Percentiles rank a stretch among this genome's conserved stretches.
Conservation (phyloP, 2,888 invertebrate species). For the Eretmocerus hayati region DNA sequence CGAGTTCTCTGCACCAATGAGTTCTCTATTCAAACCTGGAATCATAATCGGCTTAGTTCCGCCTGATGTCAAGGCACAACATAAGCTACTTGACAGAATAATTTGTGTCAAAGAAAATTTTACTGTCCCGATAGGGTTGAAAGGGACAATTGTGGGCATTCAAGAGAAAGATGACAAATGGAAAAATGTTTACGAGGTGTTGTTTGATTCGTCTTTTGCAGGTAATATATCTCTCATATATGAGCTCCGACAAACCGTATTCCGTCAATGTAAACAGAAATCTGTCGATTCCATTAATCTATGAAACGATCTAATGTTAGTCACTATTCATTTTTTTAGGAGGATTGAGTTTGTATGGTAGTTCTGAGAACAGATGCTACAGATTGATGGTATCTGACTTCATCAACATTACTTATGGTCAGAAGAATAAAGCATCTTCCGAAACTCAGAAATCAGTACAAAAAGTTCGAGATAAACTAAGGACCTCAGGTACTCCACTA, state of each 20-base stretch:
- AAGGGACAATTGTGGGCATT: slow-evolving; percentile 76
- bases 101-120: slow-evolving; percentile 68
- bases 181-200: slow-evolving; percentile 65
- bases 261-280: not conserved
- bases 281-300: too few relatives aligned
- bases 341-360: slow-evolving; percentile 52
- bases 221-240: slow-evolving; percentile 19
- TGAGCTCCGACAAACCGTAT: not conserved
- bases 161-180: slow-evolving; percentile 51
- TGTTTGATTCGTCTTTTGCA: slow-evolving; percentile 71
- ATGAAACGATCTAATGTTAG: too few relatives aligned
- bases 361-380: slow-evolving; percentile 49
- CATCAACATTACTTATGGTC: slow-evolving; percentile 57
- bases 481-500: too few relatives aligned
- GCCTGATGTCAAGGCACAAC: slow-evolving; percentile 64
- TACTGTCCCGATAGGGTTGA: slow-evolving; percentile 72
- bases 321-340: slow-evolving; percentile 41
- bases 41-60: slow-evolving; percentile 51
- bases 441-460: too few relatives aligned
- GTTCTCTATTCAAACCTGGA: slow-evolving; percentile 58
- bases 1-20: slow-evolving; percentile 60
- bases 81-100: slow-evolving; percentile 74
- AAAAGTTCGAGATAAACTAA: too few relatives aligned
- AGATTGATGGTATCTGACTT: slow-evolving; percentile 51
- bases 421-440: too few relatives aligned